Conservation (phyloP, 2,888 invertebrate species). For the Sylvicola cinctus region DNA sequence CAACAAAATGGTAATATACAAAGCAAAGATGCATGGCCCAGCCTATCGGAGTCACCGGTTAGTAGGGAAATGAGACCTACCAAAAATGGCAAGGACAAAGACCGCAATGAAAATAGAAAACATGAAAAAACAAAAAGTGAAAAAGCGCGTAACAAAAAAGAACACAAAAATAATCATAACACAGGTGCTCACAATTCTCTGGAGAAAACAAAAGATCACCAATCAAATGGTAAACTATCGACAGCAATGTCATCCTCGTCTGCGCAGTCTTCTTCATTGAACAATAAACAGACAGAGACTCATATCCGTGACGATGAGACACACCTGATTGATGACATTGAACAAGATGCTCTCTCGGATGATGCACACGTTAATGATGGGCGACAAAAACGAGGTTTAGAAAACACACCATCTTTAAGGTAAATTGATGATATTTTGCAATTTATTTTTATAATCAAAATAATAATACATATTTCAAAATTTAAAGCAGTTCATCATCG, state of each 20-base stretch:
- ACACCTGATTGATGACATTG: constrained; percentile 3
- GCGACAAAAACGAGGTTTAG: too few species aligned
- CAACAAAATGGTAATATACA: constrained; percentile 11
- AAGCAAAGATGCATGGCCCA: constrained; percentile 56
- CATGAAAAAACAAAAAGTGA: constrained; percentile 11
- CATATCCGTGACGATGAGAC: constrained; percentile 3
- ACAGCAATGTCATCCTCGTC: constrained; percentile 5
- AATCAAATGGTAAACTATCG: constrained; percentile 11
- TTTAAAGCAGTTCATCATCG: too few species aligned
- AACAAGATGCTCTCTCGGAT: not conserved
- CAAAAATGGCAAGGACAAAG: constrained; percentile 3
- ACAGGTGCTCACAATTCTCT: constrained; percentile 5
- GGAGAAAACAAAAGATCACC: constrained; percentile 11
- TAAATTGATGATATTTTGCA: too few species aligned
- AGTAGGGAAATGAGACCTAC: constrained; percentile 12
- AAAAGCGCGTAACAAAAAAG: constrained; percentile 10
- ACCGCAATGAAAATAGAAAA: constrained; percentile 7
- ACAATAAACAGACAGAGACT: constrained; percentile 14
- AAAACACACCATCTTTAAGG: too few species aligned
- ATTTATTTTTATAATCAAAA: too few species aligned
- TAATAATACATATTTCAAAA: too few species aligned
- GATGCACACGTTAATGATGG: too few species aligned
- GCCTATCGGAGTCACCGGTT: constrained; percentile 35
- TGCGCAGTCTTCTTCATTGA: not conserved
- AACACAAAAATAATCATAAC: constrained; percentile 10